Evolutionary conservation across 2,113 vertebrate species (phyloP).

Genomic region (Cynoglossus semilaevis): DNA sequence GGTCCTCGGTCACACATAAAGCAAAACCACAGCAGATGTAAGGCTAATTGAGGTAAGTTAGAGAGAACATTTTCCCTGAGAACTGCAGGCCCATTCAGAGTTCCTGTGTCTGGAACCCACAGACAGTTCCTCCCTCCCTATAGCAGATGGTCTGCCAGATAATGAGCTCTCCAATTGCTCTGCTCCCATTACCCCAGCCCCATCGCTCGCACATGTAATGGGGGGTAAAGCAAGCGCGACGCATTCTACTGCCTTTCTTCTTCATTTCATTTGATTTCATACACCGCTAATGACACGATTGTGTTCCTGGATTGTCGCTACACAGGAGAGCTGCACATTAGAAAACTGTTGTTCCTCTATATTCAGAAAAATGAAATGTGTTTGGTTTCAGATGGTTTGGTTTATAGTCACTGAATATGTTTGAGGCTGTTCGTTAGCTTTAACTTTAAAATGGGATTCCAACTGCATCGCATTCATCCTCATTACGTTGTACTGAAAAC

Average conservation of each 20-base stretch:
- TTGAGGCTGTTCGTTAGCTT: background rate
- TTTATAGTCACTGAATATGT: background rate
- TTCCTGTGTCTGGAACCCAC: slow-evolving; percentile 59
- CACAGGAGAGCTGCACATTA: slow-evolving; percentile 16
- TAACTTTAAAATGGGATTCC: too few relatives aligned
- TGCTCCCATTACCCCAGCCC: slow-evolving; percentile 74
- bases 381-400: background rate
- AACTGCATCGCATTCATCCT: too few relatives aligned
- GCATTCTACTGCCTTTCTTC: slow-evolving; percentile 34
- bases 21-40: slow-evolving; percentile 35
- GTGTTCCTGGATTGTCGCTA: slow-evolving; percentile 14
- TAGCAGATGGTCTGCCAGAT: slow-evolving; percentile 95
- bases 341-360: background rate
- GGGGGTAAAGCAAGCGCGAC: slow-evolving; percentile 35
- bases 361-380: background rate
- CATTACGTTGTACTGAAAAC: too few relatives aligned
- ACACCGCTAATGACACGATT: slow-evolving; percentile 24
- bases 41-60: slow-evolving; percentile 44
- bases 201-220: slow-evolving; percentile 35
- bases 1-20: too few relatives aligned
- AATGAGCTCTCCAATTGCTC: slow-evolving; percentile 84
- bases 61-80: slow-evolving; percentile 38
- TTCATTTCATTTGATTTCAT: slow-evolving; percentile 25
- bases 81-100: slow-evolving; percentile 55
- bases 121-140: slow-evolving; percentile 82